phyloP scores from a whole-genome alignment of 1,140 invertebrate genomes.

The Solen grandis region DNA sequence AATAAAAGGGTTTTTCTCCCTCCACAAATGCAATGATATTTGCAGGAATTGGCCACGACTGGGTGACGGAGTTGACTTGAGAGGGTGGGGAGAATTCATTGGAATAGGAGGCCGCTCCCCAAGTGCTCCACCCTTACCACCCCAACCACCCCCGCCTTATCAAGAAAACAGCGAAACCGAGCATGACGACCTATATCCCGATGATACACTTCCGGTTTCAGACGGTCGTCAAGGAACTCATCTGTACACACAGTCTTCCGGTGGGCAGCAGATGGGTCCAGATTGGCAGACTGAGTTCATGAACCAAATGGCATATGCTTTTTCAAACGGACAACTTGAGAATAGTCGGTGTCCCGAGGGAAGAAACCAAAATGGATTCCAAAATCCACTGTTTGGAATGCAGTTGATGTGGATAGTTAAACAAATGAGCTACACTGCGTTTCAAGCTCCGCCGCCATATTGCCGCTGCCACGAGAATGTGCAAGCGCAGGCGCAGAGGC shows the following conservation, averaged over 20 bases:
- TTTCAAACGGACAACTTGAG: background rate
- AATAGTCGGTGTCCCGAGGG: background rate
- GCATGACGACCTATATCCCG: background rate
- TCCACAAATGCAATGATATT: constrained; percentile 51
- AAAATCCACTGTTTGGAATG: constrained; percentile 17
- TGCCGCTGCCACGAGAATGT: background rate
- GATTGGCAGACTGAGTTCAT: constrained; percentile 44
- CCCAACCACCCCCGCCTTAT: constrained; percentile 25
- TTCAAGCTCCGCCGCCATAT: constrained; percentile 27
- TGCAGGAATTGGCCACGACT: constrained; percentile 55
- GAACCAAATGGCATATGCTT: constrained; percentile 3
- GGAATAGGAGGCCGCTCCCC: constrained; percentile 12
- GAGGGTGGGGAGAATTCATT: constrained; percentile 44
- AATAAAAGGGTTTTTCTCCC: constrained; percentile 51
- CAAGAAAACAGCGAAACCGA: background rate
- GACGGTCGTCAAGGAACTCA: background rate
- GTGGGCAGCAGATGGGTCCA: background rate
- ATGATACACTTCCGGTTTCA: background rate
- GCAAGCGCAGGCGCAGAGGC: background rate
- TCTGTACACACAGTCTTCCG: background rate
- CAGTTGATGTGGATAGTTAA: constrained; percentile 41
- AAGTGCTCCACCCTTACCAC: constrained; percentile 14
- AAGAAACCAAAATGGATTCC: background rate
- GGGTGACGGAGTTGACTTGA: constrained; percentile 37
- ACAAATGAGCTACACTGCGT: constrained; percentile 40